Percentiles rank a stretch among this genome's conserved stretches.
Evolutionary conservation across 1,140 invertebrate species (phyloP).

Genomic region (Drosophila orosa): DNA sequence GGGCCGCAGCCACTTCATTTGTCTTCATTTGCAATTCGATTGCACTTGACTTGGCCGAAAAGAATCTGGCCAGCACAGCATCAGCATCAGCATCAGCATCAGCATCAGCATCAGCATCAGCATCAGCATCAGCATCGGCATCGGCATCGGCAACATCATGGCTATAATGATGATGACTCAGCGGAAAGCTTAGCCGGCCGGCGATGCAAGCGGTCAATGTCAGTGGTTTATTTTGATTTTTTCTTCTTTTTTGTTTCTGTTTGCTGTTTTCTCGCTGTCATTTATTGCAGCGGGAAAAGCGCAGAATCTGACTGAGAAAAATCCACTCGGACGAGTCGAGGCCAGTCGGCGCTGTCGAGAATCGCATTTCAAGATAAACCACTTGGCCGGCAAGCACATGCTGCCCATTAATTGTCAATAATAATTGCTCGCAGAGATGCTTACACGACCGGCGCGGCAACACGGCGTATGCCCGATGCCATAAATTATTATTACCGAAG

Average conservation of each 20-base stretch:
- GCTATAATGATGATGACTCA: constrained; percentile 64
- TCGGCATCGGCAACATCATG: background rate
- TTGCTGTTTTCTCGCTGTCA: background rate
- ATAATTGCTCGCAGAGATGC: constrained; percentile 57
- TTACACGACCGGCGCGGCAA: constrained; percentile 15
- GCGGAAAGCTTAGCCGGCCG: constrained; percentile 59
- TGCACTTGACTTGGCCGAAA: constrained; percentile 57
- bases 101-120: too few species aligned
- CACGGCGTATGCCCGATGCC: constrained; percentile 58
- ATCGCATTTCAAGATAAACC: constrained; percentile 68
- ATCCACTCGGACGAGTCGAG: constrained; percentile 32
- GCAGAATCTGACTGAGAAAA: constrained; percentile 12
- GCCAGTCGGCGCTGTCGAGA: constrained; percentile 30
- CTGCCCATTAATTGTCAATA: constrained; percentile 68
- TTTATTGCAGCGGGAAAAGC: background rate
- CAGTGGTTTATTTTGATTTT: constrained; percentile 34
- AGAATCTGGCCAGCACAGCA: constrained; percentile 39
- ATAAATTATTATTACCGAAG: constrained; percentile 54
- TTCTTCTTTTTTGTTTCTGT: background rate
- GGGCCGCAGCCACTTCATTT: constrained; percentile 52
- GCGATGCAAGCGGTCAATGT: constrained; percentile 74
- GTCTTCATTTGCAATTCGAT: constrained; percentile 76
- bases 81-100: background rate
- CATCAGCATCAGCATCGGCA: constrained; percentile 6
- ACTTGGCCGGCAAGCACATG: constrained; percentile 58